These are phyloP conservation scores for Periparus ater DNA, from an alignment of 2,797 vertebrate genomes.

Conservation along the genomic window DNA sequence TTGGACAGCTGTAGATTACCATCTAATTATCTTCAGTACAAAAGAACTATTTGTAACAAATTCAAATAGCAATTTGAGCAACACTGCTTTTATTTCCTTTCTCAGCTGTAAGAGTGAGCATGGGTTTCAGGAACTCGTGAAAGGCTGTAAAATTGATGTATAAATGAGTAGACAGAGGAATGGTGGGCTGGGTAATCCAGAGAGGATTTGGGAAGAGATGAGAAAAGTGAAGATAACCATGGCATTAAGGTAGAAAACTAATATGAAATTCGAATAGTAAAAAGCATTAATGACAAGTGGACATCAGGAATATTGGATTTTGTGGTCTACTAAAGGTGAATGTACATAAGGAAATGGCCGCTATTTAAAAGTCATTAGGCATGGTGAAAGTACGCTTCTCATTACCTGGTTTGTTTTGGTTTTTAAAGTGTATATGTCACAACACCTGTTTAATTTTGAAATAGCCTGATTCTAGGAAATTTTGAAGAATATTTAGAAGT, in stretches of 20 bases:
- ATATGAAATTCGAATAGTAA: not conserved
- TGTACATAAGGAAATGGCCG: not conserved
- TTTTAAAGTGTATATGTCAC: not conserved
- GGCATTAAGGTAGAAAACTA: not conserved
- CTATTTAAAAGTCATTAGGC: not conserved
- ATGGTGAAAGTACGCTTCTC: not conserved
- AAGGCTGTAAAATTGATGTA: not conserved
- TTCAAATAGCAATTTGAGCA: not conserved
- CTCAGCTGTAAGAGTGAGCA: not conserved
- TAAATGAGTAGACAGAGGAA: not conserved
- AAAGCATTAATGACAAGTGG: not conserved
- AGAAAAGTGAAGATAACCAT: not conserved
- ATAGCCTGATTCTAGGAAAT: not conserved
- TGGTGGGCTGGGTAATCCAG: not conserved
- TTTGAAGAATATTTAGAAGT: not conserved
- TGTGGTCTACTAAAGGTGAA: not conserved
- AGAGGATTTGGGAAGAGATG: not conserved
- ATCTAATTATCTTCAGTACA: not conserved
- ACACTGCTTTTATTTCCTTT: not conserved
- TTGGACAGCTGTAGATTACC: not conserved
- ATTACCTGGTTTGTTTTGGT: not conserved
- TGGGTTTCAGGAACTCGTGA: not conserved
- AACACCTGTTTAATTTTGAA: not conserved
- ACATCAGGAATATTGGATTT: not conserved
- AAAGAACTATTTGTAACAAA: not conserved